Conservation (phyloP, 2,797 vertebrate genomes). For the Erithacus rubecula region DNA sequence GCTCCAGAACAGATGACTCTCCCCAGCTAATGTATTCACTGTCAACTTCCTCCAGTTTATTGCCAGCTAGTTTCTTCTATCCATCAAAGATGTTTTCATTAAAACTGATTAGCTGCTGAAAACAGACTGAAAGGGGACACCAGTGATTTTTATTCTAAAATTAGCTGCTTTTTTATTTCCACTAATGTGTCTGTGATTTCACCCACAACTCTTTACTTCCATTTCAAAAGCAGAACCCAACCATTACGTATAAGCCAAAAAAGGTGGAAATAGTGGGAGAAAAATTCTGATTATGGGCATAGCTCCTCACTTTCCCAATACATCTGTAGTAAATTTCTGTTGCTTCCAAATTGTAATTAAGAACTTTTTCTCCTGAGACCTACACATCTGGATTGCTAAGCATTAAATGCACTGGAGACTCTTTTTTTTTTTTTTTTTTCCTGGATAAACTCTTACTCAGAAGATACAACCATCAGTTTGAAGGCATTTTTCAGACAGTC, state of each 20-base stretch:
- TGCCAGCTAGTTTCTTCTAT: background rate
- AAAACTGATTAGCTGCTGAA: constrained; percentile 31
- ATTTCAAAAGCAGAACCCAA: background rate
- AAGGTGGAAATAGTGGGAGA: background rate
- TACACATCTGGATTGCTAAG: background rate
- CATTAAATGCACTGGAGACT: background rate
- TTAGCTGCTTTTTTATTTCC: background rate
- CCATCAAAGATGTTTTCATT: background rate
- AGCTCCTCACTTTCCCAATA: background rate
- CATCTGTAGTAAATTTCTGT: background rate
- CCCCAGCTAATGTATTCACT: background rate
- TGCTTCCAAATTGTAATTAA: background rate
- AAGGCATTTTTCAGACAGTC: background rate
- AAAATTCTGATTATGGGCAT: background rate
- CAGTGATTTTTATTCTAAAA: background rate
- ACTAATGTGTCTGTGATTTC: background rate
- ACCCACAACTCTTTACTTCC: background rate
- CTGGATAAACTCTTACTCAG: background rate
- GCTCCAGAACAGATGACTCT: background rate
- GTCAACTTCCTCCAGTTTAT: background rate
- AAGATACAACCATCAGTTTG: background rate
- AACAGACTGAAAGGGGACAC: background rate
- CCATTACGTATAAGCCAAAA: background rate
- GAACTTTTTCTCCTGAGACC: background rate
- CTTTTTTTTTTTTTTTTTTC: rapidly evolving